phyloP scores from a whole-genome alignment of 2,888 invertebrate species.

The Blera fallax region DNA sequence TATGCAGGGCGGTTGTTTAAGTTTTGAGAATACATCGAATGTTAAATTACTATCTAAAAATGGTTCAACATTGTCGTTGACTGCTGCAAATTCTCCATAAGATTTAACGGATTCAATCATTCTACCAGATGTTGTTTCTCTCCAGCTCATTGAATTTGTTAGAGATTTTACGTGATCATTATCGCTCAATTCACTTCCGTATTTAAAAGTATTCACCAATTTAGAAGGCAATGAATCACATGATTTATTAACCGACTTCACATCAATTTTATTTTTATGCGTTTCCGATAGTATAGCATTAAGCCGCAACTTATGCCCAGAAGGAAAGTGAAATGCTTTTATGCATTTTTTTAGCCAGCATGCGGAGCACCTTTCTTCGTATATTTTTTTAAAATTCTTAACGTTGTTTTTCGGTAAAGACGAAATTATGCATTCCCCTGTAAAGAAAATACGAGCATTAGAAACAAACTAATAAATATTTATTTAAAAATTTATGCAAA shows the following conservation, averaged over 20 bases:
- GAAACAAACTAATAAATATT: not conserved
- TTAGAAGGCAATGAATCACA: slow-evolving; percentile 77
- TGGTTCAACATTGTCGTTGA: too few species aligned
- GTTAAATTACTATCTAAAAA: too few species aligned
- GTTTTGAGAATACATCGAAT: not conserved
- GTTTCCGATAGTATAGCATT: slow-evolving; percentile 85
- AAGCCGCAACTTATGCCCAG: slow-evolving; percentile 86
- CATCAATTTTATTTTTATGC: slow-evolving; percentile 11
- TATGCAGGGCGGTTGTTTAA: not conserved
- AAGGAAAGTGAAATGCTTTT: slow-evolving; percentile 89
- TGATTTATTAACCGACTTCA: not conserved
- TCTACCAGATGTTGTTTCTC: not conserved
- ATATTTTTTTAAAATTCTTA: slow-evolving; percentile 84
- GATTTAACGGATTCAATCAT: not conserved
- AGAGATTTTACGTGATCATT: not conserved
- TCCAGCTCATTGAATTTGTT: slow-evolving; percentile 1
- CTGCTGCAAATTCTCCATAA: not conserved
- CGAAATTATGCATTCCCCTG: slow-evolving; percentile 88
- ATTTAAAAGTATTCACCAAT: slow-evolving; percentile 76
- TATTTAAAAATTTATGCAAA: too few species aligned
- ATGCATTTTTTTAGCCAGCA: slow-evolving; percentile 94
- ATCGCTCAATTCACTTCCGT: not conserved
- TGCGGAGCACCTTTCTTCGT: slow-evolving; percentile 90
- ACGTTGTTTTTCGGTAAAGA: slow-evolving; percentile 87
- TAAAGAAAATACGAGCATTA: slow-evolving; percentile 66